These are phyloP conservation scores for Sylvietta virens DNA, from an alignment of 2,113 vertebrate species.

Conservation along the genomic window DNA sequence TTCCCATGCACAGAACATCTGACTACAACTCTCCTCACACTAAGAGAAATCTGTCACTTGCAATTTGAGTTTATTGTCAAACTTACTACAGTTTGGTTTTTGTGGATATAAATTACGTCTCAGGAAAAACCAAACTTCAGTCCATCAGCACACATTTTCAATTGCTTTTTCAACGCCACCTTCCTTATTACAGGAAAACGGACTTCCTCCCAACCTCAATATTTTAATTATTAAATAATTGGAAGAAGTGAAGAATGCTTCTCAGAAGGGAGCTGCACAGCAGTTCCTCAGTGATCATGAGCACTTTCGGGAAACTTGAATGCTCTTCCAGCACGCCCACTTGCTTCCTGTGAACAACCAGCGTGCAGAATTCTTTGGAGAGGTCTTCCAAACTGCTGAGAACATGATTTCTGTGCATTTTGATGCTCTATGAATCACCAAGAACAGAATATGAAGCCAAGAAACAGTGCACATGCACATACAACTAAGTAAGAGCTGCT, in stretches of 20 bases:
- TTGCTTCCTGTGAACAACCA: conserved; percentile 22
- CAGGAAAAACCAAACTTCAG: not conserved
- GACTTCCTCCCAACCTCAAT: not conserved
- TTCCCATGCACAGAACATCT: not conserved
- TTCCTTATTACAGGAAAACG: not conserved
- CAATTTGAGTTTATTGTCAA: not conserved
- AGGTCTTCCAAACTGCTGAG: conserved; percentile 19
- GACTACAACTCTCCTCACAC: not conserved
- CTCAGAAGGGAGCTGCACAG: not conserved
- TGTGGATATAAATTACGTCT: not conserved
- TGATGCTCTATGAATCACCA: not conserved
- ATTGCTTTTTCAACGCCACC: not conserved
- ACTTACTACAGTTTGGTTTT: rapidly evolving
- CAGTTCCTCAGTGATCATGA: not conserved
- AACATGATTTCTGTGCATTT: conserved; percentile 14
- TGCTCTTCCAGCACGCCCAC: not conserved
- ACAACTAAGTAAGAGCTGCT: not conserved
- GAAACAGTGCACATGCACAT: not conserved
- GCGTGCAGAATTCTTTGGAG: not conserved
- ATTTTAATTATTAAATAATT: conserved; percentile 3
- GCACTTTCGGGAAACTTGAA: conserved; percentile 2
- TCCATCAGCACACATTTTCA: not conserved
- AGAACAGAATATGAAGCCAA: not conserved
- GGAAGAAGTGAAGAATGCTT: not conserved
- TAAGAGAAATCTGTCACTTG: not conserved